phyloP scores from a whole-genome alignment of 2,888 invertebrate genomes.

The Dimorphilus gyrociliatus region DNA sequence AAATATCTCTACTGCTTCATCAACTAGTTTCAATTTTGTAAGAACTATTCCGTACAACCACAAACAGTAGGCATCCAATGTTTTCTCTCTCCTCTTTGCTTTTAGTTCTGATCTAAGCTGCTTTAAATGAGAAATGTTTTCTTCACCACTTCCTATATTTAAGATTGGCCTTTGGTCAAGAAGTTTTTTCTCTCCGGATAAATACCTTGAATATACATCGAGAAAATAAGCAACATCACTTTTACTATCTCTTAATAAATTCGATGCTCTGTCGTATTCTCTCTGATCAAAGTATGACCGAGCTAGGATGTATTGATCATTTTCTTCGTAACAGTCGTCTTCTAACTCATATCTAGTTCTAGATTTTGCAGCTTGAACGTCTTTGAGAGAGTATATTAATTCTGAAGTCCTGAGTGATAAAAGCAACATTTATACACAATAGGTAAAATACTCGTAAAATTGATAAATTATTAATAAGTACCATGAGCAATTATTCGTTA shows the following conservation, averaged over 20 bases:
- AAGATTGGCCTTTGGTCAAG: too few species aligned
- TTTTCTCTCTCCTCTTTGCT: constrained; percentile 23
- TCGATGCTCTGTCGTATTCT: constrained; percentile 57
- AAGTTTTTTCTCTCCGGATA: constrained; percentile 74
- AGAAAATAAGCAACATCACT: constrained; percentile 57
- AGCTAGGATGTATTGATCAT: constrained; percentile 57
- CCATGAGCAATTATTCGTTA: constrained; percentile 70
- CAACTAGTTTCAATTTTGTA: constrained; percentile 63
- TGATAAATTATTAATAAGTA: too few species aligned
- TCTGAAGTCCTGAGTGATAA: too few species aligned
- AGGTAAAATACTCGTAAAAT: too few species aligned
- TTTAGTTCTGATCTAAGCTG: constrained; percentile 29
- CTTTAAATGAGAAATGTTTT: constrained; percentile 30
- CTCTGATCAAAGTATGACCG: constrained; percentile 75
- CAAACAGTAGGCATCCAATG: constrained; percentile 59
- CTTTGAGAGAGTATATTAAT: neutral
- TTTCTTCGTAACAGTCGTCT: too few species aligned
- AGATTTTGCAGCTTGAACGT: neutral
- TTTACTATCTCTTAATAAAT: constrained; percentile 21
- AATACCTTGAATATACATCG: constrained; percentile 65
- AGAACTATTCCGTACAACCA: constrained; percentile 62
- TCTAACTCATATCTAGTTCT: too few species aligned
- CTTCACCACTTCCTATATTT: too few species aligned
- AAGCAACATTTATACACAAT: too few species aligned
- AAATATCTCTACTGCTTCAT: constrained; percentile 60